Percentiles rank a stretch among this genome's conserved stretches.
These are phyloP conservation scores for Opisthocomus hoazin DNA, from an alignment of 2,113 vertebrate genomes.

Conservation along the genomic window DNA sequence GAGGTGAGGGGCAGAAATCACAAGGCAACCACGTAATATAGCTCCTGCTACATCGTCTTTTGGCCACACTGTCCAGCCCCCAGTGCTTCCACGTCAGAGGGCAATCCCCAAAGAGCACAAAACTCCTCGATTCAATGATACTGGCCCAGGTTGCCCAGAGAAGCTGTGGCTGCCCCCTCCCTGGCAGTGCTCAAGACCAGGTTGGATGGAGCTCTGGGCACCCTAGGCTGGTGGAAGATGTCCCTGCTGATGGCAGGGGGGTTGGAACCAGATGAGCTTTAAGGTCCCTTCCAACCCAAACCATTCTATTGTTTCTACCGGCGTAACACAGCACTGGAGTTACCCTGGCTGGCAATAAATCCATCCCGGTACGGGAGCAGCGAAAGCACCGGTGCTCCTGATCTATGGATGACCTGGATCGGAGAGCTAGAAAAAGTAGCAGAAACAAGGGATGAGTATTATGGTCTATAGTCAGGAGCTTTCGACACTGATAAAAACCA, in stretches of 20 bases:
- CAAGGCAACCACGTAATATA: fast-evolving
- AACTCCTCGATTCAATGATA: fast-evolving
- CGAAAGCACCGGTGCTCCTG: constrained; percentile 76
- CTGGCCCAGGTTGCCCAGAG: too few relatives aligned
- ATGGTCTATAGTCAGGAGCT: not conserved
- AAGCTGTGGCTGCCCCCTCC: too few relatives aligned
- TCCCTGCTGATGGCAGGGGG: too few relatives aligned
- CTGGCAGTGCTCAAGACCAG: too few relatives aligned
- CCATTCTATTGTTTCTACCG: not conserved
- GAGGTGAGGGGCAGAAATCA: too few relatives aligned
- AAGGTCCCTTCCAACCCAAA: too few relatives aligned
- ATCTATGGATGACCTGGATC: constrained; percentile 69
- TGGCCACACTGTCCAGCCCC: not conserved
- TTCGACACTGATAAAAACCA: not conserved
- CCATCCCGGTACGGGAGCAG: constrained; percentile 69
- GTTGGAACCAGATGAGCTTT: too few relatives aligned
- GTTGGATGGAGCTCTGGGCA: too few relatives aligned
- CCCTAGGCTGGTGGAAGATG: too few relatives aligned
- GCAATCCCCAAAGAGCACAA: not conserved
- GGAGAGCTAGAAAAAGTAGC: constrained; percentile 57
- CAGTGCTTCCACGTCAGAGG: fast-evolving
- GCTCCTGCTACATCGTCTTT: not conserved
- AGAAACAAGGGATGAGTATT: not conserved
- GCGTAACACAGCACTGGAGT: not conserved
- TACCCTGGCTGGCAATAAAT: constrained; percentile 79